phyloP scores from a whole-genome alignment of 1,140 invertebrate species.

The Temnothorax longispinosus region DNA sequence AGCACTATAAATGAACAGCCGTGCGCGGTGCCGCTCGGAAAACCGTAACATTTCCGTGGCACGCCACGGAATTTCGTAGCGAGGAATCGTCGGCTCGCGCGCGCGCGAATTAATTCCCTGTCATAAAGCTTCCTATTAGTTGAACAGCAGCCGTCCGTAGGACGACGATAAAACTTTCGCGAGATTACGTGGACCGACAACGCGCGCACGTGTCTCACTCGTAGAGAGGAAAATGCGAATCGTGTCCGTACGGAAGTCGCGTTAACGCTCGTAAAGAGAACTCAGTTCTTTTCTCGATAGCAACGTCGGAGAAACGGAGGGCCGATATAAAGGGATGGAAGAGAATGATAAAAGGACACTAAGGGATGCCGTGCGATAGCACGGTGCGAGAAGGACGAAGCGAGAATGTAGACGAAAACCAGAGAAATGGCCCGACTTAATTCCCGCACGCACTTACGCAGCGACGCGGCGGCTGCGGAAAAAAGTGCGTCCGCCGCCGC shows the following conservation, averaged over 20 bases:
- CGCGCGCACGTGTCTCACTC: conserved; percentile 21
- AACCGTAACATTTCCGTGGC: conserved; percentile 57
- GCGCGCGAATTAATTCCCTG: conserved; percentile 66
- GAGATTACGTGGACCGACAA: conserved; percentile 56
- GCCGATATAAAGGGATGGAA: background rate
- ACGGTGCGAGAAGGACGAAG: background rate
- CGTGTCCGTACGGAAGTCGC: background rate
- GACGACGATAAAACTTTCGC: conserved; percentile 58
- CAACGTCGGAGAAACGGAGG: background rate
- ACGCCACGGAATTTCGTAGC: conserved; percentile 40
- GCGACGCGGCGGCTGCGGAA: conserved; percentile 38
- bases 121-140: conserved; percentile 68
- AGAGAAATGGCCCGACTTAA: conserved; percentile 64
- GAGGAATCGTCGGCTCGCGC: conserved; percentile 6
- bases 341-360: background rate
- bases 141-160: conserved; percentile 53
- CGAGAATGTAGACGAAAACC: conserved; percentile 12
- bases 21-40: background rate
- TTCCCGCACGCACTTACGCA: conserved; percentile 71
- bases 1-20: conserved; percentile 43
- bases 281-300: conserved; percentile 14
- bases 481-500: conserved; percentile 45
- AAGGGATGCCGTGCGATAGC: background rate
- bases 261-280: conserved; percentile 63
- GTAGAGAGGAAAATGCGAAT: conserved; percentile 22